phyloP scores from a whole-genome alignment of 2,797 vertebrate species.

The Cottoperca gobio region DNA sequence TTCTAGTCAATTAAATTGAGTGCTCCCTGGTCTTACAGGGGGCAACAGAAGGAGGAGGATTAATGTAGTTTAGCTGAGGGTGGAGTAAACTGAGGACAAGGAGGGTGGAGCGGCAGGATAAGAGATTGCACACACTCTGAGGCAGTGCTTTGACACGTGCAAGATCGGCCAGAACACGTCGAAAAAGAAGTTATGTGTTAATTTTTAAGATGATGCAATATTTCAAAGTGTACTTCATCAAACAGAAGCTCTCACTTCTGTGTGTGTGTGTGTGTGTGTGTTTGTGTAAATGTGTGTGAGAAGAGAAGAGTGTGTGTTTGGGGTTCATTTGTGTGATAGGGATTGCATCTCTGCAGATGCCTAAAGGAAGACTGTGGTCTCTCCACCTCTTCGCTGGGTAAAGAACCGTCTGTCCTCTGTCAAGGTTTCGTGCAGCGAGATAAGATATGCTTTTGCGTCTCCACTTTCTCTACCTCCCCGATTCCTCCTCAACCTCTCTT shows the following conservation, averaged over 20 bases:
- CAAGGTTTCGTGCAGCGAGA: conserved; percentile 70
- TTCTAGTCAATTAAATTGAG: conserved; percentile 65
- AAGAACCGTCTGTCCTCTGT: conserved; percentile 71
- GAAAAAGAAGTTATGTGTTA: conserved; percentile 7
- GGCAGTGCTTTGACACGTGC: conserved; percentile 27
- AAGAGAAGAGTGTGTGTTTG: conserved; percentile 15
- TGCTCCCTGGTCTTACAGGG: conserved; percentile 46
- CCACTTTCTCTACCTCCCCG: conserved; percentile 6
- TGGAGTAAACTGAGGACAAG: conserved; percentile 56
- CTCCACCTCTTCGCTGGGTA: conserved; percentile 46
- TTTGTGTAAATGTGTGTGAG: conserved; percentile 10
- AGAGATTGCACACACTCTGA: conserved; percentile 34
- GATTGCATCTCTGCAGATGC: conserved; percentile 49
- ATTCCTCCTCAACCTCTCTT: conserved; percentile 15
- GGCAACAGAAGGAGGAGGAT: conserved; percentile 42
- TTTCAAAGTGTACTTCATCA: conserved; percentile 25
- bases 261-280: conserved; percentile 13
- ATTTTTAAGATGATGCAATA: conserved; percentile 14
- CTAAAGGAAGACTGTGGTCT: conserved; percentile 49
- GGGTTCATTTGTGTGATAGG: conserved; percentile 36
- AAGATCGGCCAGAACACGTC: conserved; percentile 8
- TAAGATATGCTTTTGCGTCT: conserved; percentile 31
- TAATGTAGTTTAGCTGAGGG: conserved; percentile 31
- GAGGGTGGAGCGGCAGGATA: conserved; percentile 20
- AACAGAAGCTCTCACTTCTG: not conserved